Base-by-base conservation (phyloP, 2,113 vertebrate genomes). In the Varanus salvator region DNA sequence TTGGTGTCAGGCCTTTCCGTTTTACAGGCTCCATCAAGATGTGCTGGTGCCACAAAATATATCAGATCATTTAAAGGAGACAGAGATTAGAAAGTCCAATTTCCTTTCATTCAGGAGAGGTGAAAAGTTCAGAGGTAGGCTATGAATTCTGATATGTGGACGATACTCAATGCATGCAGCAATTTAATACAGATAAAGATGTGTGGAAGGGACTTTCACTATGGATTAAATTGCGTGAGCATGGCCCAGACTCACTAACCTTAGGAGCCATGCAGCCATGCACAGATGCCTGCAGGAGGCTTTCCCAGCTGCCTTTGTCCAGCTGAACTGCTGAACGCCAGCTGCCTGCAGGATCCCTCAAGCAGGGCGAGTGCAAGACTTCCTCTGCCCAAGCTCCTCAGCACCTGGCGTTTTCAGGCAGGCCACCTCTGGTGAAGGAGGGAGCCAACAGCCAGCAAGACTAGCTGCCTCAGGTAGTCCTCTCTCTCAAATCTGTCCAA, bases 61-160 rank as follows among this genome's bases (percentile, higher is more conserved):
- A 60, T 64, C 17, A 85, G 86, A 81, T 74, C 90, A 95, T 87
- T 93, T 87, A 91, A 93, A 91, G 88, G 89, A 85, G 71, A n/a
- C 31, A 80, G 84, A 89, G 57, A 91, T 84, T 90, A 82, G 91
- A 89, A 86, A 95, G 93, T 94, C 90, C 71, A 12, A 91, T 90
- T 90, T 76, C 90, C 72, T 89, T 91, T 92, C 85, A 50, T 93
- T 95, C 50, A 80, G 77, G 80, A 95, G 86, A 84, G 87, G 76
- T 81, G 82, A 29, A 76, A 89, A 95, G 90, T 90, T 86, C 78
- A 88, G 88, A 85, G 90, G 86, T 80, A 75, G 68, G 17, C 72
- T 88, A 50, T 89, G 85, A 93, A 82, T 90, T 88, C 89, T 88
- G 68, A 54, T n/a, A 27, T 84, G 57, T 23, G 54, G 31, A 19